Percentiles rank a stretch among this genome's conserved stretches.
These are phyloP conservation scores for Leptinotarsa rubiginosa DNA, from an alignment of 2,888 invertebrate species.

Conservation along the genomic window DNA sequence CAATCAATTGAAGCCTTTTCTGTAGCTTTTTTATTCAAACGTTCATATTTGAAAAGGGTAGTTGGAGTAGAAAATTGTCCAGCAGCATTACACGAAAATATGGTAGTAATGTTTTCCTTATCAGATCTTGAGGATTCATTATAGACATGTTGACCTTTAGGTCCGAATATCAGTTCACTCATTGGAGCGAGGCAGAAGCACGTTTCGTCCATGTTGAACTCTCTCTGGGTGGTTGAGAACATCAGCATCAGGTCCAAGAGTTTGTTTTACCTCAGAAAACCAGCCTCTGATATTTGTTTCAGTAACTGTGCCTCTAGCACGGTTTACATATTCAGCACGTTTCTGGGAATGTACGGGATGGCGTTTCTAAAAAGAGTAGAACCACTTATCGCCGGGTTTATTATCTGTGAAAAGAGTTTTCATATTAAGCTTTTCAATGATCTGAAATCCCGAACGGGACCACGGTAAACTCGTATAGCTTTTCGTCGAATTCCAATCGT, in stretches of 20 bases:
- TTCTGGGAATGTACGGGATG: not conserved
- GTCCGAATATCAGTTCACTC: no score
- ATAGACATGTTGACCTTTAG: not conserved
- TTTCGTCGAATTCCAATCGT: slow-evolving; percentile 44
- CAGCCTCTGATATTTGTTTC: not conserved
- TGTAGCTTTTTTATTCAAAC: no score
- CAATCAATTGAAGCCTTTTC: no score
- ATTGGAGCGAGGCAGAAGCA: not conserved
- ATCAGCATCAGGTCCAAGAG: not conserved
- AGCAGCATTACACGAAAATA: not conserved
- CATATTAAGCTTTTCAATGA: not conserved
- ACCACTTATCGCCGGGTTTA: not conserved
- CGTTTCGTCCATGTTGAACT: slow-evolving; percentile 3
- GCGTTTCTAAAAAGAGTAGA: slow-evolving; percentile 4
- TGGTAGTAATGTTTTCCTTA: not conserved
- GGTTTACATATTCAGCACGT: slow-evolving; percentile 7
- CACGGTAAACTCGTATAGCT: slow-evolving; percentile 47
- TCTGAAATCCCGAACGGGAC: slow-evolving; percentile 40
- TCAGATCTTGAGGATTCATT: not conserved
- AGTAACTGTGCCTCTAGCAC: not conserved
- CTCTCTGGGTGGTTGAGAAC: not conserved
- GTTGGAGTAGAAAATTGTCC: not conserved
- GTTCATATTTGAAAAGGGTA: no score
- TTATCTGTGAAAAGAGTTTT: not conserved
- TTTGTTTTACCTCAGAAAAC: not conserved